Conservation (phyloP, 2,888 invertebrate genomes). For the Chelonus formosanus region DNA sequence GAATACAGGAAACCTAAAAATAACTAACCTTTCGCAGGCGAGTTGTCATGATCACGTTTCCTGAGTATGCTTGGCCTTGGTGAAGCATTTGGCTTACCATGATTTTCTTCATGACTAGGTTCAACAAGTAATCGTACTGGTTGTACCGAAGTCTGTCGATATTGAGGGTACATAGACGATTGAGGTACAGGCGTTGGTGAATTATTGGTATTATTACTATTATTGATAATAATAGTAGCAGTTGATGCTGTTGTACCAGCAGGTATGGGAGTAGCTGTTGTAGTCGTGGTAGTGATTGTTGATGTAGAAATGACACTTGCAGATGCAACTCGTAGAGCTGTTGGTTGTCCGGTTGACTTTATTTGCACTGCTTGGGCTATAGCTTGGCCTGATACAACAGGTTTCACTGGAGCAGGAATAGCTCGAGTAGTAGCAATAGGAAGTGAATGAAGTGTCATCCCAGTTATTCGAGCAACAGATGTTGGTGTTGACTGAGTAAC, state of each 20-base stretch:
- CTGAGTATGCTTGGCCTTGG: slow-evolving; percentile 86
- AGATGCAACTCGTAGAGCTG: slow-evolving; percentile 31
- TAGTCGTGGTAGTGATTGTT: slow-evolving; percentile 34
- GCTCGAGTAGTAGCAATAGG: slow-evolving; percentile 55
- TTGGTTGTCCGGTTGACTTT: slow-evolving; percentile 48
- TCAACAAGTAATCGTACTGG: slow-evolving; percentile 62
- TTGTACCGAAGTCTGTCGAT: slow-evolving; percentile 56
- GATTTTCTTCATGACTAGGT: slow-evolving; percentile 58
- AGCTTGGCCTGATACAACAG: slow-evolving; percentile 47
- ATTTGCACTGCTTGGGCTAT: slow-evolving; percentile 58
- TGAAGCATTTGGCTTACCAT: slow-evolving; percentile 68
- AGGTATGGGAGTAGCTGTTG: slow-evolving; percentile 16
- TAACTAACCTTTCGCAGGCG: slow-evolving; percentile 57
- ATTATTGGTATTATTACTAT: slow-evolving; percentile 37
- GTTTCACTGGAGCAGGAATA: slow-evolving; percentile 55
- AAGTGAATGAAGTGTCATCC: slow-evolving; percentile 59
- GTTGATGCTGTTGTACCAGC: slow-evolving; percentile 29
- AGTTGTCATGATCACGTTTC: slow-evolving; percentile 81
- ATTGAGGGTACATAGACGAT: slow-evolving; percentile 53
- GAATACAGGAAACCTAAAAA: not conserved
- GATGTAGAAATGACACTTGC: slow-evolving; percentile 34
- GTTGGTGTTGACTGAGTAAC: slow-evolving; percentile 55
- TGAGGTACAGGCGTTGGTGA: slow-evolving; percentile 45
- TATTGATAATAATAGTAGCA: slow-evolving; percentile 36
- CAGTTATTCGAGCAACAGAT: slow-evolving; percentile 58